Base-by-base conservation (phyloP, 2,888 invertebrate genomes). In the Sphecodes monilicornis region DNA sequence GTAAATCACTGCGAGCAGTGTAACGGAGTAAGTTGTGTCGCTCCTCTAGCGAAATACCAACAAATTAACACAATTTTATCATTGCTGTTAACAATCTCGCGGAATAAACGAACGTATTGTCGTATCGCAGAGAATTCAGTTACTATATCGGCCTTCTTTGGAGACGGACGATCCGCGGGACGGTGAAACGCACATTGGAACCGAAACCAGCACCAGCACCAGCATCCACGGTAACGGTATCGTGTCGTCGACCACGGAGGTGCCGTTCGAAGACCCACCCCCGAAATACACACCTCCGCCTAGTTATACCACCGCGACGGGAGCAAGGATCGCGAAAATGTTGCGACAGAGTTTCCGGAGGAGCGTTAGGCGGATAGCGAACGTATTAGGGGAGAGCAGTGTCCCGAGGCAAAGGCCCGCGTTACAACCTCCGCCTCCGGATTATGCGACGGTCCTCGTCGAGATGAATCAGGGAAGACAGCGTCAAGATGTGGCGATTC, bases 201-300 rank as follows among this genome's bases (percentile, higher is more conserved):
- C 84, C 43, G 93, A 93, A 13, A 89, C 89, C 4, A 89, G 81
- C 18, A 90, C 89, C 4, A 89, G 81, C 18, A 90, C 89, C 22
- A 91, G 92, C 71, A 92, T 92, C 78, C 94, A 91, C 86, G 93
- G 92, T 8, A 94, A 94, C 71, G 94, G 93, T 18, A 91, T 93
- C 46, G 81, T 94, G 13, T 90, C 94, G 1, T 82, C 92, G 1
- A 92, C 93, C 32, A 92, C 92, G 22, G 94, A 94, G 73, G 89
- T 95, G 41, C 93, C 95, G 16, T 94, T 95, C 68, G 96, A 96
- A 91, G 98, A 98, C 95, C 98, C 98, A 1, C 98, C 98, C 5
- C 98, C 98, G 74, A 98, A 98, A 94, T 98, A 98, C 95, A 98
- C 98, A 0, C 98, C 98, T 0, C 98, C 98, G 3, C 98, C 98